A percentile compares a stretch with the other conserved stretches of the same genome.
Conservation (phyloP, 2,113 vertebrate genomes). For the Spea bombifrons region DNA sequence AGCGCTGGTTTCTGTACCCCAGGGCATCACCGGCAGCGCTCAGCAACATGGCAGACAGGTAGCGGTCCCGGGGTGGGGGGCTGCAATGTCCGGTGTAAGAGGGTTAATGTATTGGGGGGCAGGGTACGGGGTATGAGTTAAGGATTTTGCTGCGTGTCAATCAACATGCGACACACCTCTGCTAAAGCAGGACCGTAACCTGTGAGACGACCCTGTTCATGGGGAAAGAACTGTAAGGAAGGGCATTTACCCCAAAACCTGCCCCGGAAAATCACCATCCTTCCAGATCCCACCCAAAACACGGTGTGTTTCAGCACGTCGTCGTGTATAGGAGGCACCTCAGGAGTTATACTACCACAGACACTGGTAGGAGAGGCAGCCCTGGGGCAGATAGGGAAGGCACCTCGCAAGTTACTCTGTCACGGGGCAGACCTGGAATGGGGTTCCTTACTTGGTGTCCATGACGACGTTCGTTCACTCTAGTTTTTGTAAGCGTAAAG, state of each 20-base stretch:
- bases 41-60: slow-evolving; percentile 75
- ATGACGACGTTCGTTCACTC: background rate
- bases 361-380: background rate
- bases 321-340: background rate
- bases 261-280: no score
- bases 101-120: background rate
- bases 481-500: background rate
- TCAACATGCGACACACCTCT: background rate
- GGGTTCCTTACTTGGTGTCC: slow-evolving; percentile 25
- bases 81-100: slow-evolving; percentile 10
- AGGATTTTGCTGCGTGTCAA: no score
- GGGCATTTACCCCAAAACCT: no score
- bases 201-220: no score
- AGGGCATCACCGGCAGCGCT: slow-evolving; percentile 76
- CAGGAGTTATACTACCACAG: background rate
- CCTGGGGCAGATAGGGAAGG: background rate
- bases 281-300: no score
- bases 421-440: background rate
- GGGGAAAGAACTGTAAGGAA: no score
- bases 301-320: background rate
- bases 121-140: background rate
- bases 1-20: slow-evolving; percentile 71
- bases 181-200: background rate
- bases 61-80: slow-evolving; percentile 57
- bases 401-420: background rate